phyloP scores from a whole-genome alignment of 1,140 invertebrate species.

The Semibalanus balanoides region DNA sequence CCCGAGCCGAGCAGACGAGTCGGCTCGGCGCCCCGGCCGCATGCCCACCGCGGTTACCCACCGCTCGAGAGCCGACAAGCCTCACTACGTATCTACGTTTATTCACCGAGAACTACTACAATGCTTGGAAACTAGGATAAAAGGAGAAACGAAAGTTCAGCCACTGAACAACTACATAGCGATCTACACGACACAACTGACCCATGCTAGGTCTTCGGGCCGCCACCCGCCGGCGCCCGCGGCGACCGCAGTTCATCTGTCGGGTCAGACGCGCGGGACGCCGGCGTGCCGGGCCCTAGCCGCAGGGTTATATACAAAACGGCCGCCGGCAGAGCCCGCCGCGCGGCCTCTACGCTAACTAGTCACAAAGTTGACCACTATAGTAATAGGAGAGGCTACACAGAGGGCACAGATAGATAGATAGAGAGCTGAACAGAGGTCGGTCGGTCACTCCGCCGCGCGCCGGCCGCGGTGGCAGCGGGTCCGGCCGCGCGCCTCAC shows the following conservation, averaged over 20 bases:
- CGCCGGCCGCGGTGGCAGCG: too few species aligned
- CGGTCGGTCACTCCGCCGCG: not conserved
- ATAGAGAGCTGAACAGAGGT: not conserved
- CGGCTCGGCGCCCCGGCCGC: too few species aligned
- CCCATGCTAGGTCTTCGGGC: not conserved
- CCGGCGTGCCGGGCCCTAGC: too few species aligned
- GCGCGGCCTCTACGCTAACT: not conserved
- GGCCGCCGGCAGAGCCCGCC: too few species aligned
- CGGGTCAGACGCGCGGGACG: too few species aligned
- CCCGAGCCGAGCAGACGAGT: too few species aligned
- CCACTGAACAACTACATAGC: conserved; percentile 1
- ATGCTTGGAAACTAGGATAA: not conserved
- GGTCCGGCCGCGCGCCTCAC: too few species aligned
- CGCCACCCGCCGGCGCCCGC: too few species aligned
- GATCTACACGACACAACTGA: not conserved
- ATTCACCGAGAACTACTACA: not conserved
- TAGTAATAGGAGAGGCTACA: not conserved
- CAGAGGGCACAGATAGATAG: not conserved
- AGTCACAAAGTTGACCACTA: not conserved
- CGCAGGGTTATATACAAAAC: conserved; percentile 2
- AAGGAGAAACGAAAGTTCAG: conserved; percentile 1
- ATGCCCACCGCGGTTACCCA: not conserved
- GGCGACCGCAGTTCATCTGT: not conserved
- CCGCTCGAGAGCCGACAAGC: not conserved
- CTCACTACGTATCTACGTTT: not conserved